A percentile compares a stretch with the other conserved stretches of the same genome.
Conservation (phyloP, 2,888 invertebrate genomes). For the Phrixothrix hirtus region DNA sequence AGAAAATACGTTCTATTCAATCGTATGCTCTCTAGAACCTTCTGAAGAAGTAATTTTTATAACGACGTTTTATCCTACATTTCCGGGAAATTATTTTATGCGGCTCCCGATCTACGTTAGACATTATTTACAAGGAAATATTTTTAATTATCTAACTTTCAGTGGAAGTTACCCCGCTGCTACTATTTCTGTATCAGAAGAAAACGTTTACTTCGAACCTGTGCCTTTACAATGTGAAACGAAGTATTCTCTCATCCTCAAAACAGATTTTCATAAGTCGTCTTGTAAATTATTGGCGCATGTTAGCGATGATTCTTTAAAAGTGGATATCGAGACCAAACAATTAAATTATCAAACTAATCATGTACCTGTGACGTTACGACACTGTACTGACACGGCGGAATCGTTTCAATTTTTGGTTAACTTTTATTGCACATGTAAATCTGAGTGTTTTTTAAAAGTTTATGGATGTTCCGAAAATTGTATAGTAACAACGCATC, state of each 20-base stretch:
- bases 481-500: slow-evolving; percentile 47
- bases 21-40: slow-evolving; percentile 40
- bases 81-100: slow-evolving; percentile 38
- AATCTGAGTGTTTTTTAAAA: slow-evolving; percentile 22
- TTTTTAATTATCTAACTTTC: slow-evolving; percentile 50
- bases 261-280: slow-evolving; percentile 26
- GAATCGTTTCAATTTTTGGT: slow-evolving; percentile 1
- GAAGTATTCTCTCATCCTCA: slow-evolving; percentile 38
- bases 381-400: neutral
- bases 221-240: slow-evolving; percentile 42
- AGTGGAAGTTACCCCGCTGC: slow-evolving; percentile 42
- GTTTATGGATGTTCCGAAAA: slow-evolving; percentile 46
- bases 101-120: slow-evolving; percentile 50
- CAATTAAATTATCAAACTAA: neutral
- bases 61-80: slow-evolving; percentile 42
- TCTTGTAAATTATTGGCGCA: slow-evolving; percentile 31
- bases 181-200: slow-evolving; percentile 40
- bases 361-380: neutral
- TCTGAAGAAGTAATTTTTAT: slow-evolving; percentile 39
- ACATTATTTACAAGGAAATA: slow-evolving; percentile 39
- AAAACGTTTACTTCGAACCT: slow-evolving; percentile 48
- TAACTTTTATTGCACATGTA: slow-evolving; percentile 39
- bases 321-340: neutral
- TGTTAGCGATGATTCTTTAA: slow-evolving; percentile 7
- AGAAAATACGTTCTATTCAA: slow-evolving; percentile 20